Conservation (phyloP, 1,140 invertebrate species). For the Drosophila ficusphila region DNA sequence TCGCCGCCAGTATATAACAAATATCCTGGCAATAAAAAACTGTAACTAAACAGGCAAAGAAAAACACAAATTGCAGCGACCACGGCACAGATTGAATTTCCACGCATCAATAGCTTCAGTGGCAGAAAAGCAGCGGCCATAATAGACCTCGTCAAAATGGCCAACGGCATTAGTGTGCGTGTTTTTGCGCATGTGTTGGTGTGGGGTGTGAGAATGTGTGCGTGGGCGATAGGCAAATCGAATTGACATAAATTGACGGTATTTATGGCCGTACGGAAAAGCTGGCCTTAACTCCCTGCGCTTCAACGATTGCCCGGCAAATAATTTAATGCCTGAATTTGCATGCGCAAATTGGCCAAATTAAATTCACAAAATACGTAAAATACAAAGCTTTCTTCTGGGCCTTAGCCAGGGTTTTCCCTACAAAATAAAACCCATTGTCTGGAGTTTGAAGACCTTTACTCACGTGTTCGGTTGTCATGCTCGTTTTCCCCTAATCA, state of each 20-base stretch:
- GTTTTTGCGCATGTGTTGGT: conserved; percentile 12
- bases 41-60: conserved; percentile 71
- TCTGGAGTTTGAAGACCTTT: neutral
- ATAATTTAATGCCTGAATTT: conserved; percentile 40
- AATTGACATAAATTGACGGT: conserved; percentile 74
- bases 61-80: conserved; percentile 70
- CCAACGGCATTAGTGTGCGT: conserved; percentile 43
- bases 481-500: conserved; percentile 24
- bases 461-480: conserved; percentile 3
- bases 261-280: conserved; percentile 50
- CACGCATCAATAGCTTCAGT: conserved; percentile 57
- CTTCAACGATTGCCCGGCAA: conserved; percentile 9
- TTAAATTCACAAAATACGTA: conserved; percentile 20
- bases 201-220: neutral
- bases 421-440: neutral
- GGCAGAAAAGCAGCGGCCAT: conserved; percentile 31
- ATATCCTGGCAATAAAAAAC: conserved; percentile 61
- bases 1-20: conserved; percentile 37
- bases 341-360: conserved; percentile 29
- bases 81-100: conserved; percentile 67
- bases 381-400: conserved; percentile 20
- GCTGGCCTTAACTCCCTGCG: conserved; percentile 29
- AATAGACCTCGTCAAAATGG: conserved; percentile 64
- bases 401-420: neutral
- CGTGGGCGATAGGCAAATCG: conserved; percentile 51